phyloP scores from a whole-genome alignment of 2,113 vertebrate genomes.

The Poeciliopsis turrubarensis region DNA sequence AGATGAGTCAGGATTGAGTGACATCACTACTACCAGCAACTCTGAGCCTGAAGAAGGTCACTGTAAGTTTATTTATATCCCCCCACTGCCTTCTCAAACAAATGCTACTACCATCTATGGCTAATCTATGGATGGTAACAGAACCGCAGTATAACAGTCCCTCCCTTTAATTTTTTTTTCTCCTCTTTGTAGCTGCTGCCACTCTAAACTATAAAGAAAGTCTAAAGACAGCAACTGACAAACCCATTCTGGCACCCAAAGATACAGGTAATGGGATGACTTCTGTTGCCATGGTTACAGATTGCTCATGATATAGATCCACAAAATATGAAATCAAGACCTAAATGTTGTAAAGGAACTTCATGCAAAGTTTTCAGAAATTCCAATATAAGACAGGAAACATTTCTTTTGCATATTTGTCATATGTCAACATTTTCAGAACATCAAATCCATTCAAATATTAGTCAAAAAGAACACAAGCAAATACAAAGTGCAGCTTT shows the following conservation, averaged over 20 bases:
- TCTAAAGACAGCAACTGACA: conserved; percentile 50
- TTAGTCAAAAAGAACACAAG: too few species aligned
- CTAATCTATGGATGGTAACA: not conserved
- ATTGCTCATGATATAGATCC: not conserved
- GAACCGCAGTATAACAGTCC: too few species aligned
- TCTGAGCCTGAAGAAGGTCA: conserved; percentile 83
- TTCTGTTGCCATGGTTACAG: not conserved
- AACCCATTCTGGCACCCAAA: conserved; percentile 17
- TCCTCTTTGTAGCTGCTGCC: conserved; percentile 51
- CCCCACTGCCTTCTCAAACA: not conserved
- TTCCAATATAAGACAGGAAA: too few species aligned
- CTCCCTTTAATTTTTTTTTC: not conserved
- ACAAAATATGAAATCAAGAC: not conserved
- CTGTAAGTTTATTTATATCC: conserved; percentile 48
- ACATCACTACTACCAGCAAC: conserved; percentile 85
- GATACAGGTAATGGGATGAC: conserved; percentile 55
- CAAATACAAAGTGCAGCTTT: too few species aligned
- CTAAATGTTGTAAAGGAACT: too few species aligned
- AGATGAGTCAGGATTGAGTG: conserved; percentile 87
- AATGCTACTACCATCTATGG: not conserved
- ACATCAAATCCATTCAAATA: too few species aligned
- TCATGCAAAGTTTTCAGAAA: too few species aligned
- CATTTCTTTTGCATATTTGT: too few species aligned
- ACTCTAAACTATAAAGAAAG: conserved; percentile 72
- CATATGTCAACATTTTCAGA: too few species aligned